Percentiles rank a stretch among this genome's conserved stretches.
Evolutionary conservation across 2,113 vertebrate species (phyloP).

Genomic region (Coreoperca whiteheadi): DNA sequence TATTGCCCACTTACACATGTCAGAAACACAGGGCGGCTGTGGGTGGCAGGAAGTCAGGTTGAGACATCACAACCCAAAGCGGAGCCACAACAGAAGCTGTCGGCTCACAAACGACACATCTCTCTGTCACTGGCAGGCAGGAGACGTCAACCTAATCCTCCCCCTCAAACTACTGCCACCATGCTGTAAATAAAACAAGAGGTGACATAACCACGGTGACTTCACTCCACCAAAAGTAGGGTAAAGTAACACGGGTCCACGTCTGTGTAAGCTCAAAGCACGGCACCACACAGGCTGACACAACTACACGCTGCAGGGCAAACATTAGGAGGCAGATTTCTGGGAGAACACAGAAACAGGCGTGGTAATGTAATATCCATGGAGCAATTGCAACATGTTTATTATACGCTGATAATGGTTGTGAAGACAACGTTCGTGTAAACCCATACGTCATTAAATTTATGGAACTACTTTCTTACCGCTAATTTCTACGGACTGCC

Average conservation of each 20-base stretch:
- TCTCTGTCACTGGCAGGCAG: slow-evolving; percentile 49
- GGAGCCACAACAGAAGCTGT: slow-evolving; percentile 47
- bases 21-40: slow-evolving; percentile 16
- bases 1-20: slow-evolving; percentile 34
- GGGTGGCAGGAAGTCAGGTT: slow-evolving; percentile 57
- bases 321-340: neutral
- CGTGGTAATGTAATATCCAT: neutral
- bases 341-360: neutral
- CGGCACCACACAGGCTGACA: neutral
- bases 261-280: slow-evolving; percentile 14
- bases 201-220: slow-evolving; percentile 73
- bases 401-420: neutral
- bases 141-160: slow-evolving; percentile 66
- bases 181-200: slow-evolving; percentile 77
- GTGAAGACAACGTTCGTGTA: neutral
- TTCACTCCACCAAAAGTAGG: slow-evolving; percentile 61
- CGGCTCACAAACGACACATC: slow-evolving; percentile 51
- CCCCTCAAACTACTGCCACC: slow-evolving; percentile 59
- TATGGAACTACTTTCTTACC: neutral
- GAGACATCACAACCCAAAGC: slow-evolving; percentile 52
- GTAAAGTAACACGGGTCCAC: slow-evolving; percentile 23
- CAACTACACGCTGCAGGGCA: neutral
- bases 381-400: neutral
- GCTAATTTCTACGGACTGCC: neutral
- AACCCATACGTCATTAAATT: neutral